These are phyloP conservation scores for Hydrotaea diabolus DNA, from an alignment of 2,888 invertebrate species.

Conservation along the genomic window DNA sequence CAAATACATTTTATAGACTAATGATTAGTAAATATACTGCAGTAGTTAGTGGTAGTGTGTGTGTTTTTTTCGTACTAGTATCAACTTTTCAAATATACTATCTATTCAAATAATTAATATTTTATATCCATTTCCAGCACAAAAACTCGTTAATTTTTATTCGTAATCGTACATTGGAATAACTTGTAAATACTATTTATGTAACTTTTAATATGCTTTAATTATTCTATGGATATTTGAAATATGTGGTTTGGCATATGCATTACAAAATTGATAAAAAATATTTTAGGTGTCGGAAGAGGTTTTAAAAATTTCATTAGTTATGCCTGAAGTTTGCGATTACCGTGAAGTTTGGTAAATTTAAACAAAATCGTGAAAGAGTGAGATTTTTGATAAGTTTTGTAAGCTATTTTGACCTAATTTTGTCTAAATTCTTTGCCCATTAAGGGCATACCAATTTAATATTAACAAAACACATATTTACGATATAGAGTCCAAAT, in stretches of 20 bases:
- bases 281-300: no score
- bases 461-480: no score
- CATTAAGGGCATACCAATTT: no score
- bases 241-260: not conserved
- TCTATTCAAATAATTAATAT: slow-evolving; percentile 1
- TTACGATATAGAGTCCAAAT: no score
- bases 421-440: no score
- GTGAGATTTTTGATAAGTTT: no score
- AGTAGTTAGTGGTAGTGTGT: not conserved
- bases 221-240: not conserved
- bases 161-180: slow-evolving; percentile 18
- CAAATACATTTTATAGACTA: not conserved
- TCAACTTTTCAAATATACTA: not conserved
- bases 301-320: no score
- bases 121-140: not conserved
- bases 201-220: slow-evolving; percentile 33
- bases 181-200: slow-evolving; percentile 61
- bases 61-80: not conserved
- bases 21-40: not conserved
- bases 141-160: not conserved
- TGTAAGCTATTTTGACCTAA: no score
- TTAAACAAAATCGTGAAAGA: no score
- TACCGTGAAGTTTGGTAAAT: no score
- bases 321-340: no score
- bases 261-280: not conserved